These are phyloP conservation scores for Drosophila recens DNA, from an alignment of 2,888 invertebrate genomes.

Conservation along the genomic window DNA sequence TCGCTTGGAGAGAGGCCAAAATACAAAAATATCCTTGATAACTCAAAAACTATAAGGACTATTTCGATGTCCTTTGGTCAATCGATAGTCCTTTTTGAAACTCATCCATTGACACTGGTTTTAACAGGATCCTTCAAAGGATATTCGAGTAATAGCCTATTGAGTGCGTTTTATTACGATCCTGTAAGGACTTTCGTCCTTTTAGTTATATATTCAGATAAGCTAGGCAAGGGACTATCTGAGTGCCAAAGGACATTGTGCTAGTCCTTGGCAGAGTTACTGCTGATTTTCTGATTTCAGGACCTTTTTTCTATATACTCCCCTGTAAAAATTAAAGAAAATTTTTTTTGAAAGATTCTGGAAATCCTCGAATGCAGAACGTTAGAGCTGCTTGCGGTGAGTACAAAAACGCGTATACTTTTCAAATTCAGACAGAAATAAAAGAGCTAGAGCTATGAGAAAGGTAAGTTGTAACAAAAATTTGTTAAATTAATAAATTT, in stretches of 20 bases:
- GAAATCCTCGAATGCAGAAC: slow-evolving; percentile 12
- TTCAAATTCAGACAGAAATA: too few relatives aligned
- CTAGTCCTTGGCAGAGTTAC: neutral
- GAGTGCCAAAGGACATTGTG: slow-evolving; percentile 4
- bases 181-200: slow-evolving; percentile 13
- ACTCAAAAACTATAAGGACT: neutral
- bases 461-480: neutral
- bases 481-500: neutral
- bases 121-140: neutral
- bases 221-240: neutral
- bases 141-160: neutral
- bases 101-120: neutral
- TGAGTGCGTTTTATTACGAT: neutral
- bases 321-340: neutral
- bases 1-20: too few relatives aligned
- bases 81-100: neutral
- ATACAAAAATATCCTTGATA: too few relatives aligned
- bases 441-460: neutral
- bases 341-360: neutral
- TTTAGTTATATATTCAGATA: neutral
- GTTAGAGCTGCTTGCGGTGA: neutral
- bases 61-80: too few relatives aligned
- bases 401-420: neutral
- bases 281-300: neutral
- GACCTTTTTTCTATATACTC: neutral